Evolutionary conservation across 2,888 invertebrate species (phyloP).

Genomic region (Cinara cedri): DNA sequence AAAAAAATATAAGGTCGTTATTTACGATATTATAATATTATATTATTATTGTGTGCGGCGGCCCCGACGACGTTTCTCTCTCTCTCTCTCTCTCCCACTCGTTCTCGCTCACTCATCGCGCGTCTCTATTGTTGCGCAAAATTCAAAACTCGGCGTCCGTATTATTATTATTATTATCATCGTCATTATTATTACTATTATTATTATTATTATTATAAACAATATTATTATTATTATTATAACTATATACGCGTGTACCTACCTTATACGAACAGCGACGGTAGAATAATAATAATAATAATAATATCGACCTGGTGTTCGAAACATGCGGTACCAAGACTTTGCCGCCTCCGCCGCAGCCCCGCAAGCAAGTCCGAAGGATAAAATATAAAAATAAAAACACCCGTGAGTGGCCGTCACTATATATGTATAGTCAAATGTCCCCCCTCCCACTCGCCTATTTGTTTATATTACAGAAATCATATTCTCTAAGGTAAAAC

Average conservation of each 20-base stretch:
- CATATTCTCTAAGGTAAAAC: no score
- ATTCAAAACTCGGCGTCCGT: constrained; percentile 24
- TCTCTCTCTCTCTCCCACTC: neutral
- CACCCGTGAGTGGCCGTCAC: no score
- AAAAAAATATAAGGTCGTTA: constrained; percentile 40
- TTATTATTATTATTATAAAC: constrained; percentile 19
- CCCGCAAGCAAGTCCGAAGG: no score
- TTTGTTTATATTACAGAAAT: no score
- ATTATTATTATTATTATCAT: neutral
- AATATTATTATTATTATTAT: neutral
- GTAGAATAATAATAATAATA: neutral
- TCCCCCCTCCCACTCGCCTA: no score
- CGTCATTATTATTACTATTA: neutral
- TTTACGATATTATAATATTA: constrained; percentile 48
- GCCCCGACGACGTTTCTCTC: constrained; percentile 16
- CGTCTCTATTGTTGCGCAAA: constrained; percentile 41
- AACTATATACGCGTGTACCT: no score
- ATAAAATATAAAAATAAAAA: no score
- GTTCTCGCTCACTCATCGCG: neutral
- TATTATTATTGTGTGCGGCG: neutral
- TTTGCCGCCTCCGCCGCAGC: no score
- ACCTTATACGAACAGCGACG: no score
- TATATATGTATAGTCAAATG: no score
- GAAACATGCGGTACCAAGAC: no score
- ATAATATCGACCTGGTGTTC: no score